Percentiles rank a stretch among this genome's conserved stretches.
Evolutionary conservation across 2,888 invertebrate genomes (phyloP).

Genomic region (Lasius platythorax): DNA sequence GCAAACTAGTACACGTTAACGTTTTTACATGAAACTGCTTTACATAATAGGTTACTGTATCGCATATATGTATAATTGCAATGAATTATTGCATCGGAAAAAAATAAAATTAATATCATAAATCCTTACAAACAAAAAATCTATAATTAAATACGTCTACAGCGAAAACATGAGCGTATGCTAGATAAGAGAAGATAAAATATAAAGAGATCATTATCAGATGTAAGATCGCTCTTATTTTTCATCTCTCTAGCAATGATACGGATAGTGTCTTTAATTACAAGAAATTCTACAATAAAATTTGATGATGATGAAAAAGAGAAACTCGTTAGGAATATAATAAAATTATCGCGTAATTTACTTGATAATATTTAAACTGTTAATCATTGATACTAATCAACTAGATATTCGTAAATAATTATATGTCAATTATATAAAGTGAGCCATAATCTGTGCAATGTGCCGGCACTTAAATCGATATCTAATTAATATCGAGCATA

Average conservation of each 20-base stretch:
- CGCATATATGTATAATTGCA: constrained; percentile 15
- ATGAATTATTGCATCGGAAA: constrained; percentile 3
- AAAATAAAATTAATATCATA: constrained; percentile 6
- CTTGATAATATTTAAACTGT: constrained; percentile 24
- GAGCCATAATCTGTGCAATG: neutral
- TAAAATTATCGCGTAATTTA: constrained; percentile 6
- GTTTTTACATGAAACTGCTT: constrained; percentile 37
- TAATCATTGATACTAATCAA: neutral
- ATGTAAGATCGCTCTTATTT: neutral
- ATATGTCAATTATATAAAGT: constrained; percentile 4
- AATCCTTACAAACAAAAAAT: neutral
- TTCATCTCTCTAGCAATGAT: neutral
- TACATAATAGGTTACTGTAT: constrained; percentile 36
- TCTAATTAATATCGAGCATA: neutral
- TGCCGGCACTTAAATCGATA: constrained; percentile 1
- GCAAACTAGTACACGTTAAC: constrained; percentile 12
- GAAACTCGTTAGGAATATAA: neutral
- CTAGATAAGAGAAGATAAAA: neutral
- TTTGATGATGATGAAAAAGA: constrained; percentile 8
- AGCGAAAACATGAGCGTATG: neutral
- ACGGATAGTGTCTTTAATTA: neutral
- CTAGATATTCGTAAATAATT: constrained; percentile 10
- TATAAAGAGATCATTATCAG: neutral
- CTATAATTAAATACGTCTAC: neutral
- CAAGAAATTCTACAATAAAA: constrained; percentile 3